Evolutionary conservation across 2,888 invertebrate genomes (phyloP), one percentile per base, ranked within the genome.

Genomic region (Leptopilina syphax): DNA sequence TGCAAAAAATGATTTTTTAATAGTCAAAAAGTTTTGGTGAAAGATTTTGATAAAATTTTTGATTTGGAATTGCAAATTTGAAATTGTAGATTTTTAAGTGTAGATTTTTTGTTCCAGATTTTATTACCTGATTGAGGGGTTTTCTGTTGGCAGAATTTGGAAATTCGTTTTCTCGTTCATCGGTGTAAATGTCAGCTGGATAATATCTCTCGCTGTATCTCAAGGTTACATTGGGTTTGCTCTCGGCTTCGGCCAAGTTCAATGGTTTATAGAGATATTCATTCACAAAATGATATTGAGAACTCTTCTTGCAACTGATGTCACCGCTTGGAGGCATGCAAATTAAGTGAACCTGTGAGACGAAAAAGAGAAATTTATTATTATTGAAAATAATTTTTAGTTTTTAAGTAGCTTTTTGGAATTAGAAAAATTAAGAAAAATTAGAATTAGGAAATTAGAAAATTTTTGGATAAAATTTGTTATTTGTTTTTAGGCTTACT

Each of bases 251-350:
- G 88, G 96, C 96, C 83, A 95, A 94, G 90, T 97, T 97, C 89
- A 97, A 93, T 2, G 97, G 97, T 88, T 96, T 96, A 94, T 98
- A 98, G 41, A 98, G 93, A 92, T 97, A 98, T 85, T 98, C 98
- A 92, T 98, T 98, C 85, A 98, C 97, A 90, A 98, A 97, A 91
- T 97, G 97, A 91, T 96, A 98, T 89, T 97, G 96, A 8, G 97
- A 95, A 0, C 97, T 97, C 91, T 96, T 96, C 87, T 96, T 95
- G 93, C 98, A 98, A 88, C 96, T 97, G 92, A 96, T 97, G 88
- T 98, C 98, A 80, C 95, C 95, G 44, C 96, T 96, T 5, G 97
- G 97, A 4, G 97, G 97, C 96, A 98, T 97, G 92, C 98, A 98
- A 91, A 98, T 98, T 83, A 98, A 92, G 90, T 98, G 98, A 13